Evolutionary conservation across 2,797 vertebrate species (phyloP), one percentile per base, ranked within the genome.

Genomic region (Huso huso): DNA sequence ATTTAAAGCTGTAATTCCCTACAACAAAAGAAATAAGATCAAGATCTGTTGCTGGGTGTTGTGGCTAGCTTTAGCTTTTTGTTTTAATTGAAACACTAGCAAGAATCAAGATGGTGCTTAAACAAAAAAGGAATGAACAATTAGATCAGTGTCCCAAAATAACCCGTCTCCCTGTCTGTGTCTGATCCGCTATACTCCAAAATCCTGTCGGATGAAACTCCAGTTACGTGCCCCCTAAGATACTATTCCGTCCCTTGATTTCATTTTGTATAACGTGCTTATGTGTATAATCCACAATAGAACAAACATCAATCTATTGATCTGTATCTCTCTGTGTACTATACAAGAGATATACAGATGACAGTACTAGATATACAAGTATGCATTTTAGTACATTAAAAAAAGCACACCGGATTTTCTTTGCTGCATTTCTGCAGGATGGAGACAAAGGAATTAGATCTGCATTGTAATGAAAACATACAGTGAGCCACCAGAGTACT

Each of bases 1-100:
- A 92, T 94, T 87, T 89, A 84, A 95, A 90, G 90, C 93, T 82
- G 85, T 84, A 82, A 88, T 86, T 90, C 92, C 85, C 91, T 83
- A 92, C 85, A 90, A 93, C 90, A 92, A 93, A 37, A 85, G 80
- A 85, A 84, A 83, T 81, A 81, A 86, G 84, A 87, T 86, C 84
- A 83, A 82, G 77, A 82, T 82, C 73, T 78, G 69, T 77, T 69
- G 78, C 79, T 75, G 82, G 77, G 74, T 74, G 71, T 81, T 77
- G 83, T 77, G 76, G 78, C 82, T 81, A 77, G 78, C 79, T 66
- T 68, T 70, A 11, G 77, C 69, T 77, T 74, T 74, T 62, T 48
- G 75, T 78, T 73, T 82, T 77, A 74, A 61, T 58, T 64, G 66
- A 69, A 71, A 71, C 66, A 70, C 69, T 73, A 68, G 71, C 68